These are phyloP conservation scores for Eremophila alpestris DNA, from an alignment of 2,797 vertebrate genomes.

Conservation along the genomic window DNA sequence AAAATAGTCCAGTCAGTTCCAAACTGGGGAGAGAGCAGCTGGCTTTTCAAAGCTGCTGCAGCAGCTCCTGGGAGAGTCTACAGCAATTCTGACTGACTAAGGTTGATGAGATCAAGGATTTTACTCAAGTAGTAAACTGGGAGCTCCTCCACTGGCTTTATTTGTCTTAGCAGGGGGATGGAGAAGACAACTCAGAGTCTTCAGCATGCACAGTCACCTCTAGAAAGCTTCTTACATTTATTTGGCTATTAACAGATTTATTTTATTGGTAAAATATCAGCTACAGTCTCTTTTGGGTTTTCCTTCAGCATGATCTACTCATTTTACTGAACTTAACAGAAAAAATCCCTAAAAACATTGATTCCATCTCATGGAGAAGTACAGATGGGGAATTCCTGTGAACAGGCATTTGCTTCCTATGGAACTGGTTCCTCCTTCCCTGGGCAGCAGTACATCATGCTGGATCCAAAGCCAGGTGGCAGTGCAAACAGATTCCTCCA, in stretches of 20 bases:
- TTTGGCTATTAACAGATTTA: not conserved
- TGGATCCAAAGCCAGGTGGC: constrained; percentile 15
- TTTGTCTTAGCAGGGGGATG: not conserved
- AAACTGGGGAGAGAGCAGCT: not conserved
- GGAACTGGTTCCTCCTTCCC: not conserved
- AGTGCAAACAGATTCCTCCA: constrained; percentile 14
- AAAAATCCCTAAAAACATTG: not conserved
- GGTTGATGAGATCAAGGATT: not conserved
- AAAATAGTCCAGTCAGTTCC: not conserved
- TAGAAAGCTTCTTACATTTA: not conserved
- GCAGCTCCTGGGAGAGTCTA: not conserved
- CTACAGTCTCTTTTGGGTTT: not conserved
- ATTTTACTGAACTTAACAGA: not conserved
- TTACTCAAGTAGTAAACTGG: not conserved
- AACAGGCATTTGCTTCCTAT: not conserved
- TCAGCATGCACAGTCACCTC: not conserved
- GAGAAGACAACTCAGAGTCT: not conserved
- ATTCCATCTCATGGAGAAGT: not conserved
- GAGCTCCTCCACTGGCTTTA: not conserved
- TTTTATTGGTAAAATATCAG: not conserved
- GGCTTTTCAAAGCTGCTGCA: not conserved
- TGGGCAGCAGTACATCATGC: not conserved
- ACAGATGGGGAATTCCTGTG: not conserved
- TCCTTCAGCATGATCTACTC: not conserved
- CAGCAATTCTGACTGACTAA: not conserved